These are phyloP conservation scores for Diadegma fenestrale DNA, from an alignment of 2,888 invertebrate genomes.

Conservation along the genomic window DNA sequence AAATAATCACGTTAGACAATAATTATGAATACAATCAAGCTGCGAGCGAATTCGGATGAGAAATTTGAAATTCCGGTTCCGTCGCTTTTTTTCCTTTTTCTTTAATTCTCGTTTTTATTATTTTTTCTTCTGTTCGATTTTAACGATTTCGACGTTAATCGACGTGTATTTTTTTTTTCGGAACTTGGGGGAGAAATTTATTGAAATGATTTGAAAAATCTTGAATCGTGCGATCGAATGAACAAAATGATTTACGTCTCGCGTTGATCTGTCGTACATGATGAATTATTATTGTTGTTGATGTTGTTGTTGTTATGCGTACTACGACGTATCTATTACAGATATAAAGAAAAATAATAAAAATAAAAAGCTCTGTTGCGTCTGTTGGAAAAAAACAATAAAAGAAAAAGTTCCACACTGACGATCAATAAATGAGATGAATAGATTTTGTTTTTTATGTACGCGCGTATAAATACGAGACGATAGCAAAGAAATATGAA, in stretches of 20 bases:
- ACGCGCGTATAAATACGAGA: neutral
- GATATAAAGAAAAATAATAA: slow-evolving; percentile 22
- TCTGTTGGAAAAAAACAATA: slow-evolving; percentile 34
- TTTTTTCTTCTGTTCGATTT: too few species aligned
- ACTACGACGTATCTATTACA: slow-evolving; percentile 67
- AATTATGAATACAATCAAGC: slow-evolving; percentile 69
- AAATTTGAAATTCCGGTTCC: slow-evolving; percentile 14
- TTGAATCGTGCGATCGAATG: slow-evolving; percentile 12
- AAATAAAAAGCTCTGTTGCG: slow-evolving; percentile 36
- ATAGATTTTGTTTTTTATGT: slow-evolving; percentile 17
- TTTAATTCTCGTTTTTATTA: neutral
- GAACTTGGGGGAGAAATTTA: neutral
- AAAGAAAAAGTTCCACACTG: too few species aligned
- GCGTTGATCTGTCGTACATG: slow-evolving; percentile 65
- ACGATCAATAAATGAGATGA: too few species aligned
- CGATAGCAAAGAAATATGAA: neutral
- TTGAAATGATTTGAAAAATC: too few species aligned
- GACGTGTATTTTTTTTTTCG: too few species aligned
- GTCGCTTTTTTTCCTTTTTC: slow-evolving; percentile 10
- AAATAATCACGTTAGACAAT: slow-evolving; percentile 70
- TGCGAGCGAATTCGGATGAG: slow-evolving; percentile 62
- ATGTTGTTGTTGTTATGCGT: slow-evolving; percentile 71
- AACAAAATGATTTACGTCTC: slow-evolving; percentile 42
- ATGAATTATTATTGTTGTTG: slow-evolving; percentile 67
- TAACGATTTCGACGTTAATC: too few species aligned